phyloP scores from a whole-genome alignment of 2,888 invertebrate genomes.

The Slavum lentiscoides region DNA sequence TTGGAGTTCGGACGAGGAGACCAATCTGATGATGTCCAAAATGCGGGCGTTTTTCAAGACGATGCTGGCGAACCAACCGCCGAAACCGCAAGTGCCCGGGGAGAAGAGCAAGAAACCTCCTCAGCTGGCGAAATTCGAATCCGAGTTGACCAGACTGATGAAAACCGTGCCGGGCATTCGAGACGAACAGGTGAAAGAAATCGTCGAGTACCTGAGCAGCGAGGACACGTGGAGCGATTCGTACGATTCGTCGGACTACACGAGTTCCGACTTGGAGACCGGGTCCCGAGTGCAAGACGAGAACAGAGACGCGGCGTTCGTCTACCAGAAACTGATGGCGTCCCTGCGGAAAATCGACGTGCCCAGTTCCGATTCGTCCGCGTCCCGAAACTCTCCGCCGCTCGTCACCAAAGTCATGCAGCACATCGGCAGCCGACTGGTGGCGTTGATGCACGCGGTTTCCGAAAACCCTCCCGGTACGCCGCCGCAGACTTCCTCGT shows the following conservation, averaged over 20 bases:
- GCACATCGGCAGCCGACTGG: conserved; percentile 83
- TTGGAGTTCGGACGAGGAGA: conserved; percentile 93
- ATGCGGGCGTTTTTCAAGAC: conserved; percentile 92
- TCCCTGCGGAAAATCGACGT: conserved; percentile 77
- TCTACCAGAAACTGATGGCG: conserved; percentile 84
- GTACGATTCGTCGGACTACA: conserved; percentile 89
- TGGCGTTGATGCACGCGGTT: conserved; percentile 90
- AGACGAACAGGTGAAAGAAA: conserved; percentile 87
- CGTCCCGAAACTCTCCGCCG: conserved; percentile 75
- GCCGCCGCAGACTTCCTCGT: conserved; percentile 10
- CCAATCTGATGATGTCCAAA: conserved; percentile 92
- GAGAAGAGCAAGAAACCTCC: conserved; percentile 77
- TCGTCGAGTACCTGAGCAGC: conserved; percentile 88
- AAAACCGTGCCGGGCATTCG: conserved; percentile 90
- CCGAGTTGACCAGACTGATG: conserved; percentile 85
- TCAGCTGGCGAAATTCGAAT: conserved; percentile 85
- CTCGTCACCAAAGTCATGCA: conserved; percentile 89
- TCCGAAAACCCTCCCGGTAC: conserved; percentile 64
- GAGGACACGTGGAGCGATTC: conserved; percentile 94
- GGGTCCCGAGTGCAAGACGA: conserved; percentile 60
- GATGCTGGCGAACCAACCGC: conserved; percentile 70
- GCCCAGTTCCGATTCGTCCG: conserved; percentile 59
- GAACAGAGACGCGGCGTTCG: conserved; percentile 77
- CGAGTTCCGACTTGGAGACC: conserved; percentile 82
- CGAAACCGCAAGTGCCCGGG: conserved; percentile 59